A percentile compares a stretch with the other conserved stretches of the same genome.
Evolutionary conservation across 2,888 invertebrate genomes (phyloP).

Genomic region (Acleris laterana): DNA sequence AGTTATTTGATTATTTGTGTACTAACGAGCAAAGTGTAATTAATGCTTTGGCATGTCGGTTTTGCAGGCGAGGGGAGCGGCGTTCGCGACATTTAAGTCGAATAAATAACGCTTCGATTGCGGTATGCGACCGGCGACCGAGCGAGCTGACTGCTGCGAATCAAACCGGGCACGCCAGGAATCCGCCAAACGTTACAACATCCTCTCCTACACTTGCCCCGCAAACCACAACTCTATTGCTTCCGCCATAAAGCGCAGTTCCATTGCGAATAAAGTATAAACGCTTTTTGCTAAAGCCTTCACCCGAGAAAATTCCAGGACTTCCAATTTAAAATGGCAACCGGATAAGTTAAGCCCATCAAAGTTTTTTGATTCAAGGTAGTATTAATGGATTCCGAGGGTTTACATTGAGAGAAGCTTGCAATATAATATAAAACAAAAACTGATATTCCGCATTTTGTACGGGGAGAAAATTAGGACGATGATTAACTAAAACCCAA

Average conservation of each 20-base stretch:
- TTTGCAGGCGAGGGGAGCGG: constrained; percentile 17
- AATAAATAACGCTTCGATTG: constrained; percentile 62
- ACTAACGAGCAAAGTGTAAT: constrained; percentile 16
- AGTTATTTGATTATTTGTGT: not conserved
- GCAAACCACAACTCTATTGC: constrained; percentile 60
- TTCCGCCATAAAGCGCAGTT: constrained; percentile 48
- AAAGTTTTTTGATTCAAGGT: constrained; percentile 46
- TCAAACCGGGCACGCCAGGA: constrained; percentile 55
- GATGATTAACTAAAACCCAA: not conserved
- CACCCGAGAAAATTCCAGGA: constrained; percentile 70
- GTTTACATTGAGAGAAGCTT: constrained; percentile 20
- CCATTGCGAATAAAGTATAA: constrained; percentile 43
- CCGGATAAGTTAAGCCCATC: constrained; percentile 59
- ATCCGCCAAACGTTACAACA: constrained; percentile 57
- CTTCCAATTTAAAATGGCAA: constrained; percentile 67
- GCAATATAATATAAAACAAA: constrained; percentile 14
- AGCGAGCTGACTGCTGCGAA: constrained; percentile 54
- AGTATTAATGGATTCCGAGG: constrained; percentile 39
- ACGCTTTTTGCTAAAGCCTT: constrained; percentile 59
- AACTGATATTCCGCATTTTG: not conserved
- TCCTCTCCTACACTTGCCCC: constrained; percentile 46
- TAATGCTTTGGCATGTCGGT: constrained; percentile 21
- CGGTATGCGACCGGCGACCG: constrained; percentile 53
- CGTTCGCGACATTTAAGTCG: constrained; percentile 38
- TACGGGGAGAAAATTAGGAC: not conserved